Conservation (phyloP, 2,888 invertebrate genomes). For the Cheilosia vernalis region DNA sequence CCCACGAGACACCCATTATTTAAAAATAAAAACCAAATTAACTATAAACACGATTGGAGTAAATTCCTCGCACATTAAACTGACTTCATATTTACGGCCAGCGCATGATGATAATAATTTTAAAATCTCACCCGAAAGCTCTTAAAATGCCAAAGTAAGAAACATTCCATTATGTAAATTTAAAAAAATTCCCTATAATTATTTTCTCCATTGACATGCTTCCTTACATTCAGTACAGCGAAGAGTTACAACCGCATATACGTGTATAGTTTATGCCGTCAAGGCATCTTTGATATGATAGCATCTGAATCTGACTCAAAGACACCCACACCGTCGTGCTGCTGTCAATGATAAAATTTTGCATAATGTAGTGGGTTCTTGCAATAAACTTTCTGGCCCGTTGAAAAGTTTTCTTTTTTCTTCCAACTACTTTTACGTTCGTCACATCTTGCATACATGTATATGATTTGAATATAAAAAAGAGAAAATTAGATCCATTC, state of each 20-base stretch:
- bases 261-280: neutral
- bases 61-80: too few relatives aligned
- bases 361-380: conserved; percentile 58
- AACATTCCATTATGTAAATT: conserved; percentile 7
- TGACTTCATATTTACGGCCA: neutral
- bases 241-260: neutral
- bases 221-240: neutral
- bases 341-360: conserved; percentile 25
- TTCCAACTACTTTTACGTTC: neutral
- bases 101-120: neutral
- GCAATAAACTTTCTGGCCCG: conserved; percentile 44
- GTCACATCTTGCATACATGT: conserved; percentile 7
- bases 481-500: conserved; percentile 41
- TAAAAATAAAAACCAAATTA: too few relatives aligned
- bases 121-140: neutral
- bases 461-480: conserved; percentile 34
- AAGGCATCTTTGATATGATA: neutral
- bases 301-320: neutral
- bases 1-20: too few relatives aligned
- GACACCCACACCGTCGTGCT: neutral
- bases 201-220: conserved; percentile 12
- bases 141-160: neutral
- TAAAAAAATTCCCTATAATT: conserved; percentile 25
- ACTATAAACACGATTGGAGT: too few relatives aligned
- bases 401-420: conserved; percentile 1